A percentile compares a stretch with the other conserved stretches of the same genome.
phyloP scores from a whole-genome alignment of 2,888 invertebrate species.

The Palloptera scutellata region DNA sequence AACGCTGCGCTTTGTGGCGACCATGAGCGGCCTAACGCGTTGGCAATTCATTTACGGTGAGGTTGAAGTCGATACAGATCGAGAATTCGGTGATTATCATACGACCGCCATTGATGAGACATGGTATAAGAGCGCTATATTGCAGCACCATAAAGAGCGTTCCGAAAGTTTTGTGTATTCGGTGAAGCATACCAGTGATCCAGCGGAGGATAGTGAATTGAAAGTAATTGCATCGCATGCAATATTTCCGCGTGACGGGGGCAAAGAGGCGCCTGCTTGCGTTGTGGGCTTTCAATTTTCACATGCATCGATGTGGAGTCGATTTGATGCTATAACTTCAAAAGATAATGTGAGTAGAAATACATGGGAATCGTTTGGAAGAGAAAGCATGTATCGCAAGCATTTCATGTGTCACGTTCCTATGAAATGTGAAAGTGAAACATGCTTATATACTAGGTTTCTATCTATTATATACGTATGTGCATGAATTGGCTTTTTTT shows the following conservation, averaged over 20 bases:
- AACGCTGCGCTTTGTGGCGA: constrained; percentile 82
- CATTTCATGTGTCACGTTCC: background rate
- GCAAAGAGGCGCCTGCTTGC: constrained; percentile 82
- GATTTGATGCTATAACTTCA: constrained; percentile 76
- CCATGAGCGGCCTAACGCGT: constrained; percentile 87
- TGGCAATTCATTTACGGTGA: constrained; percentile 81
- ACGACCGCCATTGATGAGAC: constrained; percentile 84
- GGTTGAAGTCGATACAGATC: constrained; percentile 65
- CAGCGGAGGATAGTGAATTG: constrained; percentile 66
- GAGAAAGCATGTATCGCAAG: no score
- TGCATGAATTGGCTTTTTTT: no score
- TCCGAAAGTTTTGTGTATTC: constrained; percentile 80
- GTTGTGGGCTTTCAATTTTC: constrained; percentile 89
- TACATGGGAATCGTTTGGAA: no score
- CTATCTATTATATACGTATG: no score
- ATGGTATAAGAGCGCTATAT: constrained; percentile 90
- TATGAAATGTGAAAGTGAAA: background rate
- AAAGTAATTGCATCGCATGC: constrained; percentile 84
- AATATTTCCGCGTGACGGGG: constrained; percentile 80
- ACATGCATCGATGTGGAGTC: constrained; percentile 73
- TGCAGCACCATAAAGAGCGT: constrained; percentile 78
- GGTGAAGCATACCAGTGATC: constrained; percentile 71
- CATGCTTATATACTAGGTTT: background rate
- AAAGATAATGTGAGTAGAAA: constrained; percentile 63
- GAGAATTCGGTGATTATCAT: constrained; percentile 80